Evolutionary conservation across 2,797 vertebrate species (phyloP).

Genomic region (Enteromius radiatus): DNA sequence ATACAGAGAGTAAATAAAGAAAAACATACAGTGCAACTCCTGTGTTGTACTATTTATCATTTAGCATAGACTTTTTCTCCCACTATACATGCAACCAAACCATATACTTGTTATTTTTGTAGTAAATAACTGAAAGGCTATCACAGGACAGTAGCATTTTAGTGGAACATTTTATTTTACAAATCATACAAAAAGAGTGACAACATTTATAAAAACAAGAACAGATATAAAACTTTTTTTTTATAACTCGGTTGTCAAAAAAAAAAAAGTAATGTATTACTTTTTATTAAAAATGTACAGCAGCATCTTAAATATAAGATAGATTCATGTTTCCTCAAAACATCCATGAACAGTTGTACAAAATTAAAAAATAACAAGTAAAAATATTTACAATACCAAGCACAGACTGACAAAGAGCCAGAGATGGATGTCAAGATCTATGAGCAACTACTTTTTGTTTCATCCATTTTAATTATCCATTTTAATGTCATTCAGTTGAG

Average conservation of each 20-base stretch:
- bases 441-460: constrained; percentile 67
- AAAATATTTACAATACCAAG: constrained; percentile 50
- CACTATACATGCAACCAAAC: not conserved
- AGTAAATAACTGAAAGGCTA: not conserved
- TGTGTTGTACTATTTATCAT: constrained; percentile 1
- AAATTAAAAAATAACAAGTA: constrained; percentile 32
- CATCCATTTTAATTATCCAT: constrained; percentile 68
- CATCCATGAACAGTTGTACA: constrained; percentile 44
- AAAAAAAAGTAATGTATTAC: constrained; percentile 55
- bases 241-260: constrained; percentile 60
- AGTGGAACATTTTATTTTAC: constrained; percentile 76
- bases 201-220: constrained; percentile 63
- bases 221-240: constrained; percentile 71
- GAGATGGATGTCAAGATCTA: constrained; percentile 59
- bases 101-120: not conserved
- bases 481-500: constrained; percentile 53
- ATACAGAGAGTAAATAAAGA: constrained; percentile 47
- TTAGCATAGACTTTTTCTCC: not conserved
- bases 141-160: constrained; percentile 10
- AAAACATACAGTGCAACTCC: constrained; percentile 14
- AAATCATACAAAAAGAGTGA: constrained; percentile 77
- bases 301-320: constrained; percentile 67
- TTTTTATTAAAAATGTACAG: constrained; percentile 65
- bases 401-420: constrained; percentile 61
- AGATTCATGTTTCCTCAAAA: constrained; percentile 59